Percentiles rank a stretch among this genome's conserved stretches.
Conservation (phyloP, 2,888 invertebrate species). For the Syrista parreyssii region DNA sequence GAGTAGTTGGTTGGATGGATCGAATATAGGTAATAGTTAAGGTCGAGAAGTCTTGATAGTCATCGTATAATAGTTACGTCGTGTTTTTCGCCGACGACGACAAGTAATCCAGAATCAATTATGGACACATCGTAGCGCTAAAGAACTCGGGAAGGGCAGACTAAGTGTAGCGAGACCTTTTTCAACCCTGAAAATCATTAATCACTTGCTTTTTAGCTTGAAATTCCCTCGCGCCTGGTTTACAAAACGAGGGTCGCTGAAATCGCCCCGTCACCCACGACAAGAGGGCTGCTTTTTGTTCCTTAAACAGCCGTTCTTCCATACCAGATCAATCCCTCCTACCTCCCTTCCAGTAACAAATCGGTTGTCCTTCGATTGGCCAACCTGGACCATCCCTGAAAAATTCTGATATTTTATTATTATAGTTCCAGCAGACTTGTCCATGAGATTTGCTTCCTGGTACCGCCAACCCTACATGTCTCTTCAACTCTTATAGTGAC, state of each 20-base stretch:
- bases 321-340: conserved; percentile 9
- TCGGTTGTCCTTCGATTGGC: conserved; percentile 2
- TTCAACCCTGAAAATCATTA: conserved; percentile 56
- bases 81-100: conserved; percentile 43
- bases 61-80: conserved; percentile 31
- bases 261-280: conserved; percentile 59
- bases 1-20: background rate
- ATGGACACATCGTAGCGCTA: conserved; percentile 37
- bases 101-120: conserved; percentile 59
- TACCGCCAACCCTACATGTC: background rate
- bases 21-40: background rate
- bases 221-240: conserved; percentile 64
- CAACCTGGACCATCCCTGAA: background rate
- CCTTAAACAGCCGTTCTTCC: conserved; percentile 12
- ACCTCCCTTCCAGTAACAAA: conserved; percentile 3
- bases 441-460: background rate
- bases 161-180: conserved; percentile 35
- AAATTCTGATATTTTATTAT: background rate
- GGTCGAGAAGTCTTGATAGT: conserved; percentile 27
- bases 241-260: conserved; percentile 59
- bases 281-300: conserved; percentile 51
- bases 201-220: conserved; percentile 63
- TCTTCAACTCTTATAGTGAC: background rate
- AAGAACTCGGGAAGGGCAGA: conserved; percentile 22
- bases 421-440: background rate